Base-by-base conservation (phyloP, 2,113 vertebrate genomes). In the Holacanthus passer region DNA sequence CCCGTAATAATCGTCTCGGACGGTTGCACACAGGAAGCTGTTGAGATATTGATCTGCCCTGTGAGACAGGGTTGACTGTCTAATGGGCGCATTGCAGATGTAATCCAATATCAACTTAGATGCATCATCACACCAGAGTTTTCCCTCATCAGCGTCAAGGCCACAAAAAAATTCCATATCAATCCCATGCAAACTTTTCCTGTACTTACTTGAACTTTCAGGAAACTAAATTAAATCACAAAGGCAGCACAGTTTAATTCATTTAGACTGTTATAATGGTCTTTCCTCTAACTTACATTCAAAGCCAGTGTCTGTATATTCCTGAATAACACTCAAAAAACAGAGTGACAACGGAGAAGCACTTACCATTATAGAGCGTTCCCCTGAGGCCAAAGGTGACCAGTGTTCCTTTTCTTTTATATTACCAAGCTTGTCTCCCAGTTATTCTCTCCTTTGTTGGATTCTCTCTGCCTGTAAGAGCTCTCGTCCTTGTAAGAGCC, bases 61-160 rank as follows among this genome's bases (percentile, higher is more conserved):
- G 24, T 59, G 70, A 55, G 45, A 58, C 74, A 62, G 47, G 35
- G 66, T 45, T 22, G 37, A 71, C 79, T 64, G 1, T 68, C 50
- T 67, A 56, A 85, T 77, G 60, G 82, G 82, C 82, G 73, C 88
- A 91, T 65, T 93, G 90, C 89, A 69, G 89, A 60, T 93, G 86
- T 68, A 87, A 91, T 74, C 71, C 67, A 77, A 92, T 89, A 86
- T 88, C n/a, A 74, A 24, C 68, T 39, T 24, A 9, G 53, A 45
- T 43, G 39, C 65, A 66, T 83, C 73, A 50, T 81, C 45, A 53
- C 73, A 41, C 11, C 16, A 27, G 29, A 67, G 71, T 19, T 75
- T 39, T 22, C 9, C 31, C 6, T 50, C 55, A 39, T 58, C 27
- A 56, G 8, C 7, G 45, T 47, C 24, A 45, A 53, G 16, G 47